Base-by-base conservation (phyloP, 1,140 invertebrate genomes). In the Heliothis subflexa region DNA sequence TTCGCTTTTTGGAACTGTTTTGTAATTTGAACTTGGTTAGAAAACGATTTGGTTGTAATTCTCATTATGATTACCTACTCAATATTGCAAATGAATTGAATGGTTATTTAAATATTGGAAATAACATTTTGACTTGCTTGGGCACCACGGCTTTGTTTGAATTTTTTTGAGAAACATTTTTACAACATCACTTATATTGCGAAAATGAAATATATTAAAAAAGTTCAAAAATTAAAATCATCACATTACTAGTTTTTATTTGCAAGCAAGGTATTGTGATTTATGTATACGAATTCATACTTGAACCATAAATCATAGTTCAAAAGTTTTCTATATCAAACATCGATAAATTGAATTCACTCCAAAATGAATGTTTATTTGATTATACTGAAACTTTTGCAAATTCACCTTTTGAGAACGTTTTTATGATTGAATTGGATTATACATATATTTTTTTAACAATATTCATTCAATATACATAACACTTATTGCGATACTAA, bases 281-380 rank as follows among this genome's bases (percentile, higher is more conserved):
- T 70, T 70, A 70, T 52, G 50, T 50, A 70, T 13, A 25, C 7
- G 13, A 49, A 14, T 70, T 28, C 66, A 9, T 10, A 3, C 14
- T n/a, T 16, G 13, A 21, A 25, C 64, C 18, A 50, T 68, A 68
- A 50, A 28, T 68, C 13, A 10, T 21, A 25, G 13, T 14, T 21
- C 45, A 25, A 50, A 68, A 49, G 11, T 68, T 70, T 50, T 52
- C 4, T 52, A 52, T 57, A 72, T 57, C 11, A 9, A 21, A 61
- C 61, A 61, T 49, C 14, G 18, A 50, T 49, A 49, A 74, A 74
- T 74, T 61, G 72, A 40, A 25, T 74, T 74, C 7, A 13, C 0
- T 28, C 12, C 40, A n/a, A 47, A 28, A 14, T 45, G 47, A 52
- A 71, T 71, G 9, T n/a, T 18, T 55, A 61, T 61, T 61, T 61